Evolutionary conservation across 2,797 vertebrate genomes (phyloP).

Genomic region (Eidolon dupreanum): DNA sequence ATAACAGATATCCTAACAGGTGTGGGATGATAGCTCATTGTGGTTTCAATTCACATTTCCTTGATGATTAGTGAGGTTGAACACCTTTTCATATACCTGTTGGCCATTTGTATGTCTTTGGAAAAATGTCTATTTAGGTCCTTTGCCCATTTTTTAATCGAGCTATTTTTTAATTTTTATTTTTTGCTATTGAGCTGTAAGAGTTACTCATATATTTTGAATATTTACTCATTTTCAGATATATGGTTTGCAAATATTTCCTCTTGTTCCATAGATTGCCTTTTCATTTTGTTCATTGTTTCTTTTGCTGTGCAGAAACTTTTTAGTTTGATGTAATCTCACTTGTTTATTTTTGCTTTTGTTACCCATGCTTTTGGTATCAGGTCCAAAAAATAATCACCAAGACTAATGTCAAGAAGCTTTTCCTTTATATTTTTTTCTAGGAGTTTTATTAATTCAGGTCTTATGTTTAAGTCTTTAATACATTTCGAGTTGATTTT

Average conservation of each 20-base stretch:
- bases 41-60: not conserved
- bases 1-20: not conserved
- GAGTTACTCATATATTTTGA: not conserved
- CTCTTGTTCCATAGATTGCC: not conserved
- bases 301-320: not conserved
- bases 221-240: not conserved
- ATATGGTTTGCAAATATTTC: not conserved
- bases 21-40: not conserved
- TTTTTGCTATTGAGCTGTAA: not conserved
- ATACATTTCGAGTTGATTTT: not conserved
- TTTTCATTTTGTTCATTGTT: not conserved
- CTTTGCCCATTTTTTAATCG: not conserved
- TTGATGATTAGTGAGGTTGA: not conserved
- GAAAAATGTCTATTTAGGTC: not conserved
- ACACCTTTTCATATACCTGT: not conserved
- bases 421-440: not conserved
- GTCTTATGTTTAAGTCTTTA: not conserved
- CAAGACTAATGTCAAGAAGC: not conserved
- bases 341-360: conserved; percentile 12
- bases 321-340: not conserved
- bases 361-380: not conserved
- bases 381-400: not conserved
- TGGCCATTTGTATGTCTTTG: not conserved
- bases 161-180: not conserved
- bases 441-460: not conserved